These are phyloP conservation scores for Oceanodroma tethys DNA, from an alignment of 2,113 vertebrate genomes.

Conservation along the genomic window DNA sequence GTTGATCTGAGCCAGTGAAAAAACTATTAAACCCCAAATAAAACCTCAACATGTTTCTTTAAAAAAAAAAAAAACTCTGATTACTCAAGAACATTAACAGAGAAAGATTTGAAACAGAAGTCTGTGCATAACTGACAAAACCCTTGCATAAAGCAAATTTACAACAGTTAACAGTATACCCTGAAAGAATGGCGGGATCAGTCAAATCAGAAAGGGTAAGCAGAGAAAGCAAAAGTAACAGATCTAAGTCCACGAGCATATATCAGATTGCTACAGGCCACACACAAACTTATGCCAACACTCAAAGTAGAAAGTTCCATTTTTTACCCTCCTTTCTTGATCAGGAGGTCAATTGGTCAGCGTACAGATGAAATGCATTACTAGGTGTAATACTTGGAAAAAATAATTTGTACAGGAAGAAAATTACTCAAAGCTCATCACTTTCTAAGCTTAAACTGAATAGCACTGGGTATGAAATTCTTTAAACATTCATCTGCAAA, in stretches of 20 bases:
- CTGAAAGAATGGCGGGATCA: not conserved
- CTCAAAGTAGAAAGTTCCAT: not conserved
- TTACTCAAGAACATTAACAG: slow-evolving; percentile 25
- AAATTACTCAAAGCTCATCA: not conserved
- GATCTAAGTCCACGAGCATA: slow-evolving; percentile 7
- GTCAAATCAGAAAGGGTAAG: not conserved
- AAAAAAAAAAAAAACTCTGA: not conserved
- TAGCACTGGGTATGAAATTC: not conserved
- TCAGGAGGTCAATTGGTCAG: not conserved
- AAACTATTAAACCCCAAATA: not conserved
- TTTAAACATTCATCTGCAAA: not conserved
- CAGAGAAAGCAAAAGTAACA: not conserved
- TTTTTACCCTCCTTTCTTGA: not conserved
- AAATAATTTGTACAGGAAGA: not conserved
- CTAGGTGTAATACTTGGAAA: not conserved
- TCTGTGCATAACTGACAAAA: slow-evolving; percentile 18
- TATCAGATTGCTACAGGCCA: not conserved
- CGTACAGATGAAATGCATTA: not conserved
- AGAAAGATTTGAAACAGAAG: not conserved
- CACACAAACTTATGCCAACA: not conserved
- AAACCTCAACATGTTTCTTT: slow-evolving; percentile 9
- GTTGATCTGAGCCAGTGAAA: not conserved
- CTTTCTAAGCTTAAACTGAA: not conserved
- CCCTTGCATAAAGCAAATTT: not conserved
- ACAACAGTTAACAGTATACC: not conserved